These are phyloP conservation scores for Ceyx melanurus DNA, from an alignment of 2,113 vertebrate genomes.

Conservation along the genomic window DNA sequence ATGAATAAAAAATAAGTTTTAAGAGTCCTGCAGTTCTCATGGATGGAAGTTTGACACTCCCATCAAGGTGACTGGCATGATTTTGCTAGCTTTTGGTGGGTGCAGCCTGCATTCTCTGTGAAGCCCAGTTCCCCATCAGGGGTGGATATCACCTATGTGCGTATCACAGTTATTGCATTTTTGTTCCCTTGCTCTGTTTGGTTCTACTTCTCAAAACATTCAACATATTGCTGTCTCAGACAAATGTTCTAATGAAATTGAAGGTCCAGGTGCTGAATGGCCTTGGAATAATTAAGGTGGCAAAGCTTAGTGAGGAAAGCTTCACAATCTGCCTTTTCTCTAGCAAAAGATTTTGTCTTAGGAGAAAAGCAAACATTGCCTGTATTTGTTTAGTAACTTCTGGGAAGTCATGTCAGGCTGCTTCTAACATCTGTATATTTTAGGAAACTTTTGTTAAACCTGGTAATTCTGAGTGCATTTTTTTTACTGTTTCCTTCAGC, in stretches of 20 bases:
- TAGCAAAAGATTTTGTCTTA: neutral
- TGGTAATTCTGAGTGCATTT: neutral
- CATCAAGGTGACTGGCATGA: neutral
- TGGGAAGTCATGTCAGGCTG: neutral
- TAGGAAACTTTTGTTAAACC: neutral
- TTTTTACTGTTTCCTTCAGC: neutral
- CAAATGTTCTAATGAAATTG: neutral
- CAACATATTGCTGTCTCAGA: neutral
- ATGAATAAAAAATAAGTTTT: neutral
- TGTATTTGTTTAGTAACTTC: neutral
- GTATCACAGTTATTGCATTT: neutral
- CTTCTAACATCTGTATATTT: neutral
- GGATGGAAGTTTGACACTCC: neutral
- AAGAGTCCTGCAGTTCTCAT: neutral
- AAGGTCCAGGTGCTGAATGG: fast-evolving
- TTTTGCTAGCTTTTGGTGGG: neutral
- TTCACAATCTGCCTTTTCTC: neutral
- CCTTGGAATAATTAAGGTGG: neutral
- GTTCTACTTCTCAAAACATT: neutral
- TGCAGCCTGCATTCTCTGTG: neutral
- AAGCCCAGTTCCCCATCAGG: neutral
- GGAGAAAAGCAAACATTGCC: neutral
- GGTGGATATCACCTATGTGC: neutral
- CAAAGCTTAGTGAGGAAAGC: neutral
- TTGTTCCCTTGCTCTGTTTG: neutral